These are phyloP conservation scores for Lepetodrilus schrolli DNA, from an alignment of 2,888 invertebrate genomes.

Conservation along the genomic window DNA sequence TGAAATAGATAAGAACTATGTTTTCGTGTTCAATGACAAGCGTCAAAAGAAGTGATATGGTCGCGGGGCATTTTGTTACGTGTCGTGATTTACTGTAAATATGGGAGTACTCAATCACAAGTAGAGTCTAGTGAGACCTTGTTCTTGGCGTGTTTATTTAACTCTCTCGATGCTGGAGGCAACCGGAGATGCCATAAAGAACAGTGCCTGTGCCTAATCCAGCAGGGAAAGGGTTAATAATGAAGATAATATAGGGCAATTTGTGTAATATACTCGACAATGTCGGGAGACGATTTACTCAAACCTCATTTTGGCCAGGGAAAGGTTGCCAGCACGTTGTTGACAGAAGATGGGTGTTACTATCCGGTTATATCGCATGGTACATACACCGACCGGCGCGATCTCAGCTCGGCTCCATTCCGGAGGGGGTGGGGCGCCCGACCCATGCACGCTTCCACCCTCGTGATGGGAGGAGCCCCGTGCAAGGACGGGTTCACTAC, in stretches of 20 bases:
- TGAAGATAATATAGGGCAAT: background rate
- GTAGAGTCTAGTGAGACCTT: background rate
- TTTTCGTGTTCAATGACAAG: background rate
- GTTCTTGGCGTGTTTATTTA: background rate
- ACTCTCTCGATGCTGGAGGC: background rate
- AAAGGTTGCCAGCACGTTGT: conserved; percentile 56
- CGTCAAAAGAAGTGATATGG: conserved; percentile 1
- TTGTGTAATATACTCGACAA: background rate
- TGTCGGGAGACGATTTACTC: conserved; percentile 34
- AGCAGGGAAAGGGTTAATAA: too few relatives aligned
- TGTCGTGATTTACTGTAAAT: too few relatives aligned
- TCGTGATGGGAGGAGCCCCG: conserved; percentile 59
- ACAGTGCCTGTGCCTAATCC: too few relatives aligned
- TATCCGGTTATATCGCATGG: conserved; percentile 62
- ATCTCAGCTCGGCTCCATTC: conserved; percentile 53
- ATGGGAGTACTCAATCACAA: background rate
- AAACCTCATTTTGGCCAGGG: conserved; percentile 55
- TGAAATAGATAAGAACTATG: background rate
- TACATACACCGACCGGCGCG: conserved; percentile 52
- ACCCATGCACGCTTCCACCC: conserved; percentile 67
- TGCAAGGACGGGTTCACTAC: conserved; percentile 61
- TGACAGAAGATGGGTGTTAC: conserved; percentile 61
- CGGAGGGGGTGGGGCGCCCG: conserved; percentile 52
- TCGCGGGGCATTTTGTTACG: conserved; percentile 9
- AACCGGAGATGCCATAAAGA: too few relatives aligned